A percentile compares a stretch with the other conserved stretches of the same genome.
These are phyloP conservation scores for Calidris pygmaea DNA, from an alignment of 2,113 vertebrate species.

Conservation along the genomic window DNA sequence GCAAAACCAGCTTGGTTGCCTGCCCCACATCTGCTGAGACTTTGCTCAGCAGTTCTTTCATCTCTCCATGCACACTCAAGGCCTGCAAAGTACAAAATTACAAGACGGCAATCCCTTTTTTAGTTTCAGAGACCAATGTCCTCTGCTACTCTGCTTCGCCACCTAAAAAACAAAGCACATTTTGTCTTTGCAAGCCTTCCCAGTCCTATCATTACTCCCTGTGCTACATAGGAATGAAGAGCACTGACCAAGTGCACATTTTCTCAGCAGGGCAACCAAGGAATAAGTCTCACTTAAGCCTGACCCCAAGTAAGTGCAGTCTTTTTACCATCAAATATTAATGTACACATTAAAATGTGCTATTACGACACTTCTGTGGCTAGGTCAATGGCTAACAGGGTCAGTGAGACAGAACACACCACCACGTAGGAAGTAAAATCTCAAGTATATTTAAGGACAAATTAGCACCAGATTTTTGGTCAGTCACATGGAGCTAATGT, in stretches of 20 bases:
- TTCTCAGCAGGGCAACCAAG: neutral
- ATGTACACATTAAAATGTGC: neutral
- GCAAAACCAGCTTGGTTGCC: neutral
- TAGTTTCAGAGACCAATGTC: neutral
- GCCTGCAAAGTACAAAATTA: slow-evolving; percentile 3
- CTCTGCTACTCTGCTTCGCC: neutral
- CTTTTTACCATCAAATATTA: neutral
- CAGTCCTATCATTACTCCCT: neutral
- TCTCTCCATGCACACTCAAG: neutral
- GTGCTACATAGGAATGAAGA: neutral
- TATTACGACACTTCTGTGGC: neutral
- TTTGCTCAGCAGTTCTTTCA: neutral
- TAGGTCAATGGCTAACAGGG: neutral
- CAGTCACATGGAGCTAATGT: neutral
- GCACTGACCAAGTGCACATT: neutral
- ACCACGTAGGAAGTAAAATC: neutral
- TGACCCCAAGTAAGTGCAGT: neutral
- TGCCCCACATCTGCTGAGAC: neutral
- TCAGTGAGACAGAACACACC: neutral
- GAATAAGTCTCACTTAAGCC: neutral
- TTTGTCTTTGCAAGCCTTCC: neutral
- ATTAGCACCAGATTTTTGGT: slow-evolving; percentile 20
- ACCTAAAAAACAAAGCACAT: neutral
- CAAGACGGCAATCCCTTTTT: neutral
- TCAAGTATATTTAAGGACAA: neutral